A percentile compares a stretch with the other conserved stretches of the same genome.
These are phyloP conservation scores for Lutraria rhynchaena DNA, from an alignment of 1,140 invertebrate species.

Conservation along the genomic window DNA sequence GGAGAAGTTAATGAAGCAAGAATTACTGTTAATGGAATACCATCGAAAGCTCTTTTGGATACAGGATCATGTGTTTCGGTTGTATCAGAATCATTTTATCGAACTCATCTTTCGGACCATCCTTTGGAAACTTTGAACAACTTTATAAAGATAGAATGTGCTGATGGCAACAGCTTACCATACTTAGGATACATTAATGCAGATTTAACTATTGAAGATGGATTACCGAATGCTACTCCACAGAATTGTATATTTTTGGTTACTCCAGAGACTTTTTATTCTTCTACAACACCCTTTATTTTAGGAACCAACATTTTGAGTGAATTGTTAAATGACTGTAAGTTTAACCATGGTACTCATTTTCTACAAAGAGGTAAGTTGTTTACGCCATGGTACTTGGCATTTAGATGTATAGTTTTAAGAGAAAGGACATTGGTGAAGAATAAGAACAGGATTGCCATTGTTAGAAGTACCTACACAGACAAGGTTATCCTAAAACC, in stretches of 20 bases:
- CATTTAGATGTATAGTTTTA: conserved; percentile 5
- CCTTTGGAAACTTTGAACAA: background rate
- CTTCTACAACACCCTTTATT: conserved; percentile 2
- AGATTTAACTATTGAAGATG: background rate
- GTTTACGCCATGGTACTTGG: conserved; percentile 20
- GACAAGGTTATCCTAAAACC: conserved; percentile 18
- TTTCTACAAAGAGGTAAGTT: conserved; percentile 15
- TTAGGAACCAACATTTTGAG: background rate
- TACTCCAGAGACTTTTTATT: background rate
- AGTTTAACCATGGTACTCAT: background rate
- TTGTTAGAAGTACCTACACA: background rate
- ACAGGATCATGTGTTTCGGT: background rate
- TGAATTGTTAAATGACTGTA: conserved; percentile 7
- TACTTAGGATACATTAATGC: background rate
- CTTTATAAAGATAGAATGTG: background rate
- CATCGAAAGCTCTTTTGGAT: background rate
- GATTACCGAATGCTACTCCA: background rate
- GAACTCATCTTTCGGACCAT: background rate
- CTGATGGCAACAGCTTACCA: background rate
- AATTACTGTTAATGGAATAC: too few relatives aligned
- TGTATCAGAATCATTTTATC: background rate
- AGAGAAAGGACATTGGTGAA: background rate
- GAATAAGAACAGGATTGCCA: conserved; percentile 4
- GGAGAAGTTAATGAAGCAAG: background rate
- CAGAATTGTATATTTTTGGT: background rate